A percentile compares a stretch with the other conserved stretches of the same genome.
phyloP scores from a whole-genome alignment of 2,113 vertebrate species.

The Tragelaphus scriptus region DNA sequence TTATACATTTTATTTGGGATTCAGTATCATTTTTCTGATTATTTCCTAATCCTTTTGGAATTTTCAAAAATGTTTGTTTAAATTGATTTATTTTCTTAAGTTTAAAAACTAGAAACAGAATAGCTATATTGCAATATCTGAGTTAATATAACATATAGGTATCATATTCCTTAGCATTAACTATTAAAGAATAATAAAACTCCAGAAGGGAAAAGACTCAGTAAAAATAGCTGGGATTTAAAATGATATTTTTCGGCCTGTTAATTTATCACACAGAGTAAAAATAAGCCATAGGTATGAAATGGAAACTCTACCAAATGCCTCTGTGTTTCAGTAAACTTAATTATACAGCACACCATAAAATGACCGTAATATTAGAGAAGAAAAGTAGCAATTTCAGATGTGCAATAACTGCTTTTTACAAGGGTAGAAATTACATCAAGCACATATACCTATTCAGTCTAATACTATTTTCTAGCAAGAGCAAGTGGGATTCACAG shows the following conservation, averaged over 20 bases:
- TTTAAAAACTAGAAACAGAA: neutral
- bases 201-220: neutral
- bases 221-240: conserved; percentile 48
- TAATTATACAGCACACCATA: conserved; percentile 66
- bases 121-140: neutral
- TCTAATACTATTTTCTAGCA: conserved; percentile 50
- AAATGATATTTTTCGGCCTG: conserved; percentile 48
- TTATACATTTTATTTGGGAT: neutral
- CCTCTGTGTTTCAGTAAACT: conserved; percentile 57
- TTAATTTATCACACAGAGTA: conserved; percentile 65
- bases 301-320: conserved; percentile 45
- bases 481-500: conserved; percentile 56
- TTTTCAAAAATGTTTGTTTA: conserved; percentile 24
- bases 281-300: conserved; percentile 60
- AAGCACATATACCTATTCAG: conserved; percentile 44
- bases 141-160: neutral
- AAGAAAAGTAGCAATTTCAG: conserved; percentile 64
- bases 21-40: neutral
- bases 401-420: conserved; percentile 63
- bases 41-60: neutral
- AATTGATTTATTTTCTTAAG: neutral
- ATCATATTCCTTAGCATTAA: neutral
- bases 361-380: conserved; percentile 67
- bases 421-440: conserved; percentile 66
- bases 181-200: conserved; percentile 47